Conservation (phyloP, 2,888 invertebrate genomes). For the Doris montereyensis region DNA sequence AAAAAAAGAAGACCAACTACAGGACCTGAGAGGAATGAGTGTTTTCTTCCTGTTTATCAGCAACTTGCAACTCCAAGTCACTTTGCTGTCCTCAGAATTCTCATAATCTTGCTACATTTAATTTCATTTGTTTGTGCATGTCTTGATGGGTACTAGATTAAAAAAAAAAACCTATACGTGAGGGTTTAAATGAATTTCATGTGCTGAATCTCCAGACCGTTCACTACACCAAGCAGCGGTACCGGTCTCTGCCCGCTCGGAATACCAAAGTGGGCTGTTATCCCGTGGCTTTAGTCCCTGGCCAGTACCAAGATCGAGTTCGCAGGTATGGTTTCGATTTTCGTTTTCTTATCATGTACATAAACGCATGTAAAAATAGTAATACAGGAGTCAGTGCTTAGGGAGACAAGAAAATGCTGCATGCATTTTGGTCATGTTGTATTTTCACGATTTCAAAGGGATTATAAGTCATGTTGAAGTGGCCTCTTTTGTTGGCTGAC, state of each 20-base stretch:
- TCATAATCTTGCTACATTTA: too few relatives aligned
- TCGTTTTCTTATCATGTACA: not conserved
- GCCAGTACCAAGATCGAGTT: conserved; percentile 88
- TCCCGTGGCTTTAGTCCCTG: conserved; percentile 94
- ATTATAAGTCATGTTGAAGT: too few relatives aligned
- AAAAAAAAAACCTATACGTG: too few relatives aligned
- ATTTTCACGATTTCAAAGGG: not conserved
- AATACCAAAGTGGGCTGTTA: conserved; percentile 79
- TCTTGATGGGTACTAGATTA: too few relatives aligned
- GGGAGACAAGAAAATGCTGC: not conserved
- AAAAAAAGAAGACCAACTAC: too few relatives aligned
- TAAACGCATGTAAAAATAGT: not conserved
- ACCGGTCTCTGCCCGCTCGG: conserved; percentile 61
- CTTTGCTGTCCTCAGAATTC: too few relatives aligned
- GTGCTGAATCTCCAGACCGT: conserved; percentile 81
- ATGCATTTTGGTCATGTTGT: not conserved
- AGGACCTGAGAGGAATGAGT: too few relatives aligned
- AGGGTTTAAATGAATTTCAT: too few relatives aligned
- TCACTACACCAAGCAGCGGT: conserved; percentile 79
- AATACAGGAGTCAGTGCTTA: not conserved
- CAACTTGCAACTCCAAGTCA: too few relatives aligned
- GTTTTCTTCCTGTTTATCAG: too few relatives aligned
- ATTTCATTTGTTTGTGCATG: too few relatives aligned
- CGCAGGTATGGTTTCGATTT: conserved; percentile 33
- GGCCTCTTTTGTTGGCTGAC: too few relatives aligned